Evolutionary conservation across 2,888 invertebrate species (phyloP), one percentile per base, ranked within the genome.

Genomic region (Stenodema calcarata): DNA sequence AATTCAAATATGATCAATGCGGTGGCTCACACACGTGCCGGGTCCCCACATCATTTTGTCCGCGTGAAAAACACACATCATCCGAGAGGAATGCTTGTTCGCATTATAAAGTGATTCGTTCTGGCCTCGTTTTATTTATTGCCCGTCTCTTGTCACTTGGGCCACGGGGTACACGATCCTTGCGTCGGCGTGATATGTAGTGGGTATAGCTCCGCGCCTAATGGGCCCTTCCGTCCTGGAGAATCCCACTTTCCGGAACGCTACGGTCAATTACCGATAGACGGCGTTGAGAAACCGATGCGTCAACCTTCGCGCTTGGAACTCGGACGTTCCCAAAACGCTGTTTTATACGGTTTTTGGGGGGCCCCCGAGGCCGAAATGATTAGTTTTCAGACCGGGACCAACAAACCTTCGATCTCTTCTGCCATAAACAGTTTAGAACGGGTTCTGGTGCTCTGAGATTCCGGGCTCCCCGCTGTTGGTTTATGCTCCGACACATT

Each of bases 391-490:
- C 27, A 44, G 78, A 44, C 78, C 42, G 47, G 41, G 73, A 41
- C 73, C 73, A 73, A 73, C 73, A 73, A 73, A 73, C 73, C n/a
- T 73, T 73, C 73, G 73, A 73, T 73, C 73, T 73, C 73, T 73
- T 78, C 47, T 50, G 80, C 80, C 80, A 80, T 80, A 80, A 80
- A 80, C 47, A 80, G 80, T 27, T 28, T 54, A 11, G 54, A 80
- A n/a, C 73, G 73, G 35, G 50, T 27, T 18, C 80, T 54, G 28
- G 50, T 80, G 30, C 54, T 27, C 28, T 69, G 73, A 7, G 69
- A 83, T 83, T 70, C 70, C 84, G 30, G 84, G 54, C 73, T 28
- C 76, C 84, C 84, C 75, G 84, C 84, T 84, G 84, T 84, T 84
- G 84, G 84, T 84, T 84, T 84, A 84, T 84, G 47, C 47, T 35